phyloP scores from a whole-genome alignment of 2,113 vertebrate genomes.

The Tympanuchus pallidicinctus region DNA sequence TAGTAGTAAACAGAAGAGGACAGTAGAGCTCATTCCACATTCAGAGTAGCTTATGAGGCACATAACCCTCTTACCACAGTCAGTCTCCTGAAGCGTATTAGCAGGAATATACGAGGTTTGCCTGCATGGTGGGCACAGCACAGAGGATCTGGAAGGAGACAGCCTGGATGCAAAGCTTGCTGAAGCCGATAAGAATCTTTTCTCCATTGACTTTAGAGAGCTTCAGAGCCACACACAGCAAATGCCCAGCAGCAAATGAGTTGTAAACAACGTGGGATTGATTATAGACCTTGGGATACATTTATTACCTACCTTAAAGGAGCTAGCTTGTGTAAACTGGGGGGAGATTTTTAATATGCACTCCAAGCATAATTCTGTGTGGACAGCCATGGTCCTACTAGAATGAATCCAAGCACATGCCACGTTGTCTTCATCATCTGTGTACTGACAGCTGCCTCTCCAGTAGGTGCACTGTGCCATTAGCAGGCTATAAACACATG shows the following conservation, averaged over 20 bases:
- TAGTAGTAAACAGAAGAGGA: conserved; percentile 42
- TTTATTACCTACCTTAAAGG: background rate
- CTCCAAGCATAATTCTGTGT: background rate
- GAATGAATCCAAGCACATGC: background rate
- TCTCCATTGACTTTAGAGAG: conserved; percentile 11
- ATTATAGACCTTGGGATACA: background rate
- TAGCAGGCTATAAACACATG: background rate
- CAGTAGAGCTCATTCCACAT: conserved; percentile 40
- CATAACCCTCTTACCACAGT: conserved; percentile 15
- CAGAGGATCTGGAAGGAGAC: background rate
- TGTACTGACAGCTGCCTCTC: background rate
- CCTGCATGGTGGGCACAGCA: background rate
- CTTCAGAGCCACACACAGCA: background rate
- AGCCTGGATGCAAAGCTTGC: background rate
- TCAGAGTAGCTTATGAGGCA: conserved; percentile 26
- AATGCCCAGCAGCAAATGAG: background rate
- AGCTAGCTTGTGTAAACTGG: background rate
- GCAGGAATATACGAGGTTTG: background rate
- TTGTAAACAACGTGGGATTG: background rate
- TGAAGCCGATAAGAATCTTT: background rate
- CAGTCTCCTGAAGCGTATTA: background rate
- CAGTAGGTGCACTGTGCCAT: background rate
- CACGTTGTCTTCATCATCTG: background rate
- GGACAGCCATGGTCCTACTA: background rate
- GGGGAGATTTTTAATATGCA: background rate